Percentiles rank a stretch among this genome's conserved stretches.
These are phyloP conservation scores for Siphamia tubifer DNA, from an alignment of 2,113 vertebrate genomes.

Conservation along the genomic window DNA sequence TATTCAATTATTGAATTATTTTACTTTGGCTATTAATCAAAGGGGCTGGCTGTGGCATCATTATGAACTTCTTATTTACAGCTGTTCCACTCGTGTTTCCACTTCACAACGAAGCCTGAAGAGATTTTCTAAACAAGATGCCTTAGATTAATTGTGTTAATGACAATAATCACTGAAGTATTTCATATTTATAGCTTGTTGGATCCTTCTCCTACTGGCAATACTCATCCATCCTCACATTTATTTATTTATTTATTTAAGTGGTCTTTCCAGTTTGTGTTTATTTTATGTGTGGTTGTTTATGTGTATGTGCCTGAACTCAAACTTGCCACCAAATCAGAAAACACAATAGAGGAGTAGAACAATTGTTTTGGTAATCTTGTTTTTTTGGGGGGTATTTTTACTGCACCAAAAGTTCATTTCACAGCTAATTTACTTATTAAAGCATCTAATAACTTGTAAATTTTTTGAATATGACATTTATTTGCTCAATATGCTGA, in stretches of 20 bases:
- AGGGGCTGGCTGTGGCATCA: no score
- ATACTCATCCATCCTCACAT: background rate
- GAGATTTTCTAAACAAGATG: background rate
- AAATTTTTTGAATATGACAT: conserved; percentile 14
- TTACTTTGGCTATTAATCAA: conserved; percentile 4
- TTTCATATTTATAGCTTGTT: background rate
- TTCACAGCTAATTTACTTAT: conserved; percentile 49
- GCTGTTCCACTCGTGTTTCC: background rate
- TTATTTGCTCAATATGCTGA: background rate
- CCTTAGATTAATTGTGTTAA: background rate
- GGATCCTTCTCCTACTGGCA: background rate
- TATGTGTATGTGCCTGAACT: background rate
- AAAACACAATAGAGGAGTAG: conserved; percentile 6
- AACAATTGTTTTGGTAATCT: conserved; percentile 30
- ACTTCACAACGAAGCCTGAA: background rate
- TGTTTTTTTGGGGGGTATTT: background rate
- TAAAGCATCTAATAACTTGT: conserved; percentile 26
- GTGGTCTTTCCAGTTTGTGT: background rate
- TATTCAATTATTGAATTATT: conserved; percentile 14
- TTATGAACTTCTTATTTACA: no score
- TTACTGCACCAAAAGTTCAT: conserved; percentile 42
- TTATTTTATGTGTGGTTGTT: background rate
- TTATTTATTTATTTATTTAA: conserved; percentile 1
- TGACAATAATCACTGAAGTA: background rate
- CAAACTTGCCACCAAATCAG: conserved; percentile 6